Evolutionary conservation across 2,888 invertebrate genomes (phyloP), one percentile per base, ranked within the genome.

Genomic region (Stramonita haemastoma): DNA sequence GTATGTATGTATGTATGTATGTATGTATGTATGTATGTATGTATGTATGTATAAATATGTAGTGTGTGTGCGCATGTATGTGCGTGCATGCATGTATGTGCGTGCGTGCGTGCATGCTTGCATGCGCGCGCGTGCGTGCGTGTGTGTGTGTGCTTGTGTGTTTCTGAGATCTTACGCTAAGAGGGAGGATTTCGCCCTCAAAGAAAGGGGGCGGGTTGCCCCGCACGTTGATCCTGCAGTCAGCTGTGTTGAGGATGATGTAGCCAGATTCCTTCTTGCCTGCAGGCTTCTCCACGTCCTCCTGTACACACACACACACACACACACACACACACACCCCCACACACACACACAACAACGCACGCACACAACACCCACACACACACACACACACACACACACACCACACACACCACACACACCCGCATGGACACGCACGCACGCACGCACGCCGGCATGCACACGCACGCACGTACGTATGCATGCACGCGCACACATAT

Each of bases 171-270:
- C 19, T 11, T 60, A 19, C 19, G 60, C 19, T 79, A 83, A 56
- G 66, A 86, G 66, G 86, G 15, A 32, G 8, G 22, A 86, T 11
- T 22, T 60, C 66, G 66, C 86, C 86, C 19, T 86, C 86, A 86
- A 86, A 86, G 57, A 86, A 86, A 34, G 86, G 86, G n/a, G 32
- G 15, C 8, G 87, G 88, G 36, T n/a, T 34, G 36, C 85, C 85
- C 19, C 88, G 36, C 22, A 90, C 57, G 22, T 46, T 81, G 56
- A 90, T 32, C 26, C 77, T n/a, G 83, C 90, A 90, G 88, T 89
- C 83, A 17, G 57, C 81, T 15, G 90, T 88, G 86, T 91, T 91
- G 57, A 91, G 84, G 83, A 91, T 86, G 8, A 73, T 88, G 29
- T 86, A 87, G 11, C 89, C 91, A 86, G 87, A 56, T 15, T 90